Conservation (phyloP, 1,140 invertebrate genomes). For the Cryptotermes secundus region DNA sequence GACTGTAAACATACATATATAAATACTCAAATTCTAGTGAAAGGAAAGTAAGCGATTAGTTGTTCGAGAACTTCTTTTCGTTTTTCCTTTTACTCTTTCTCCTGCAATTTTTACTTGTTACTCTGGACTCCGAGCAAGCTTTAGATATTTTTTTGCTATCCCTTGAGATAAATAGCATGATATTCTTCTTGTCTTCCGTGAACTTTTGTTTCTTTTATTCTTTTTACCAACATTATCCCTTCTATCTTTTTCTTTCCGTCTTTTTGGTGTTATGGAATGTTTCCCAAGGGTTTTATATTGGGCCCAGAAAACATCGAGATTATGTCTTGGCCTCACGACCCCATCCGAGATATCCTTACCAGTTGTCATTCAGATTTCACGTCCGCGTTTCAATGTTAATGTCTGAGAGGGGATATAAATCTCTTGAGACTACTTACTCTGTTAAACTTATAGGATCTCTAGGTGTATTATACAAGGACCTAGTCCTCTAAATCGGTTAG, state of each 20-base stretch:
- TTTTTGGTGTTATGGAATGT: constrained; percentile 13
- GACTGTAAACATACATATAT: no score
- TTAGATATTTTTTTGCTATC: not conserved
- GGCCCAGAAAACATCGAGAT: not conserved
- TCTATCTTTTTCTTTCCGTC: not conserved
- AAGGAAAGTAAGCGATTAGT: no score
- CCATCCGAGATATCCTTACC: not conserved
- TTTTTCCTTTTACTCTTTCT: not conserved
- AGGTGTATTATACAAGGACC: no score
- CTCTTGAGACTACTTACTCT: not conserved
- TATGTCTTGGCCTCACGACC: not conserved
- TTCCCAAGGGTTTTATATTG: constrained; percentile 3
- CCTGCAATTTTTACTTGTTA: not conserved
- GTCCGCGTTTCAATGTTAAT: not conserved
- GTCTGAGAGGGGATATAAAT: not conserved
- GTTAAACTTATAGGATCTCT: no score
- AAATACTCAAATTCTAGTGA: no score
- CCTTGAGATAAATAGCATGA: constrained; percentile 1
- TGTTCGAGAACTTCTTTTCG: not conserved
- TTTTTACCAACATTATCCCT: not conserved
- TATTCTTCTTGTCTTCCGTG: not conserved
- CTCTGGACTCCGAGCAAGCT: not conserved
- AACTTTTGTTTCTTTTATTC: constrained; percentile 1
- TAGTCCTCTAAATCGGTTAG: no score
- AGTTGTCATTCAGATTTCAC: not conserved